Evolutionary conservation across 2,797 vertebrate genomes (phyloP), one percentile per base, ranked within the genome.

Genomic region (Onychomys arenicola): DNA sequence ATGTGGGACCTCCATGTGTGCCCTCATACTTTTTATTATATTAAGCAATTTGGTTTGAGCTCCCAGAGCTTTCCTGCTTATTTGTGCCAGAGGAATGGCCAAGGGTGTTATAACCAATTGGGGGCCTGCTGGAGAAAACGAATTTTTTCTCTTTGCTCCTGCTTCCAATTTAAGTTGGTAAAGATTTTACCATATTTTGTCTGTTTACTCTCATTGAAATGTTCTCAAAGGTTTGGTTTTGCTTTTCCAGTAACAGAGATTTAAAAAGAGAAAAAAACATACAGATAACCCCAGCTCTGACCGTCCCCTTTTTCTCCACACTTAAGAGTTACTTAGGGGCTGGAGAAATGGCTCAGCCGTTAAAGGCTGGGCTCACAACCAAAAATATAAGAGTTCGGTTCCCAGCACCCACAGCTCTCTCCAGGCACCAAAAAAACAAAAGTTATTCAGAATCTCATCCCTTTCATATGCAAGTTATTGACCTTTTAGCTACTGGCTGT

Each of bases 21-120:
- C 86, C 96, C 92, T 97, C 94, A 93, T 86, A 88, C 69, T 96
- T 96, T 95, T 96, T 95, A 95, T 97, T 94, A 94, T 80, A 96
- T 95, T 97, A 94, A 97, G 93, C 76, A 93, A 82, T 96, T 90
- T 93, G 46, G 82, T 89, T 77, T 76, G 40, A 77, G 71, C 73
- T 96, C 89, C 83, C 89, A 85, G 93, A 90, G 80, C 52, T 55
- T 16, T 96, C 82, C 80, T 88, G 65, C 92, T 96, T 92, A 93
- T 96, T 93, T 93, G 95, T 96, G 90, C 93, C 89, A n/a, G 2
- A 94, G 89, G 82, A 97, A 85, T 84, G 83, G 93, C 63, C 89
- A 91, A 55, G 2, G 61, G 81, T 57, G n/a, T 76, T 91, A 63
- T 63, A 94, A 84, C 40, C 86, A 52, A 92, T 16, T 34, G 17